Evolutionary conservation across 2,113 vertebrate genomes (phyloP).

Genomic region (Bungarus multicinctus): DNA sequence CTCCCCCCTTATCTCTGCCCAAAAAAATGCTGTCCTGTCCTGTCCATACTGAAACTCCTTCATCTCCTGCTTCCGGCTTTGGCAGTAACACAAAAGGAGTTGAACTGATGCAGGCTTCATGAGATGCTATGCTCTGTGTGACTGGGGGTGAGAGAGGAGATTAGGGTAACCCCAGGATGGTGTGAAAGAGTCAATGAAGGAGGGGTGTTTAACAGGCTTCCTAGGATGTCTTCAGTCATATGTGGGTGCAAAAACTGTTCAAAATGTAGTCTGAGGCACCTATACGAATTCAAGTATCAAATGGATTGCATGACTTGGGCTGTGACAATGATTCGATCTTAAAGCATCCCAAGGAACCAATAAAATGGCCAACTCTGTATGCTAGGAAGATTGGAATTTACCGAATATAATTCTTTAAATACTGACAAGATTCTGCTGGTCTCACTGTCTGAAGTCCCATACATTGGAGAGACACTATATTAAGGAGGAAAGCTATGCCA

Average conservation of each 20-base stretch:
- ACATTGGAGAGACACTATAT: not conserved
- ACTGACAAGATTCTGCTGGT: not conserved
- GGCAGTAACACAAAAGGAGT: not conserved
- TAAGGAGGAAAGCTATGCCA: not conserved
- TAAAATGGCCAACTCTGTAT: not conserved
- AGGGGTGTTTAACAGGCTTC: not conserved
- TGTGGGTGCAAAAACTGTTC: not conserved
- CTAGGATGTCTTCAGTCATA: not conserved
- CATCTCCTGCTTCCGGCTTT: not conserved
- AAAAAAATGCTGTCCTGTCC: constrained; percentile 40
- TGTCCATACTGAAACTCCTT: constrained; percentile 50
- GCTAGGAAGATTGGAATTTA: not conserved
- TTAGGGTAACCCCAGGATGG: not conserved
- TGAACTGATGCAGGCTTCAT: constrained; percentile 59
- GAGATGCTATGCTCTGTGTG: constrained; percentile 60
- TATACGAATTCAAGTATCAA: not conserved
- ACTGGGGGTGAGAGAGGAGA: not conserved
- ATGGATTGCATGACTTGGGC: not conserved
- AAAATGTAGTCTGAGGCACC: not conserved
- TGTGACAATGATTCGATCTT: not conserved
- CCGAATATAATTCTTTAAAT: not conserved
- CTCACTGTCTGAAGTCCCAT: not conserved
- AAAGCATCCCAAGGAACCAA: not conserved
- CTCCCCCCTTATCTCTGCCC: not conserved
- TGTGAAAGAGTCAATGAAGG: not conserved